Base-by-base conservation (phyloP, 1,140 invertebrate genomes). In the Oedothorax gibbosus region DNA sequence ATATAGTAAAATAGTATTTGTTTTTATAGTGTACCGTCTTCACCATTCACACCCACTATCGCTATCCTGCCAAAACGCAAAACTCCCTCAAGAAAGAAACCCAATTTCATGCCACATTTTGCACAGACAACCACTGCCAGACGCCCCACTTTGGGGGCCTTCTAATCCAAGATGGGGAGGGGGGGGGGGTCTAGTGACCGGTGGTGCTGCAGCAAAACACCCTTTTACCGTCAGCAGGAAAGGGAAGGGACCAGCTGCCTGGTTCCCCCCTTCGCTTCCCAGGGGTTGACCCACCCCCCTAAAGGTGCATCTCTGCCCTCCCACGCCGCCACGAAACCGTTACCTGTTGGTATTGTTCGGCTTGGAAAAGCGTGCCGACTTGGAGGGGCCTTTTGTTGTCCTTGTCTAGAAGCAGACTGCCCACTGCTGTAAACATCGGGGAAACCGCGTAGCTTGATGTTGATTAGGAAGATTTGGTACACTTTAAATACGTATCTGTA, bases 331-430 rank as follows among this genome's bases (percentile, higher is more conserved):
- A 56, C 7, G 57, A 65, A 73, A 82, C 79, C 79, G 79, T 82
- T 82, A 82, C 79, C 79, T 82, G 79, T 82, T 82, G 68, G 54
- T 21, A 49, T 71, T 80, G 78, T 80, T 80, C 20, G 62, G 49
- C 50, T 7, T 6, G 49, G 21, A 35, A 35, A 35, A 79, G 57
- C 62, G 62, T 65, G 62, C 64, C 76, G 56, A 66, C 66, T 80
- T 80, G 14, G 78, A 60, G 65, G 51, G 62, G 50, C 35, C 62
- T 54, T 79, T 80, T 60, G 49, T 65, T 57, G 72, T 62, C 57
- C 35, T 35, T 5, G 35, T 35, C 35, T 35, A 35, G 35, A 35
- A n/a, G 69, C 69, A 71, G 15, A 71, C 50, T 18, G 15, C 20
- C n/a, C 49, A 6, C 66, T 35, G 54, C 50, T n/a, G 12, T 53